These are phyloP conservation scores for Moxostoma hubbsi DNA, from an alignment of 2,797 vertebrate species.

Conservation along the genomic window DNA sequence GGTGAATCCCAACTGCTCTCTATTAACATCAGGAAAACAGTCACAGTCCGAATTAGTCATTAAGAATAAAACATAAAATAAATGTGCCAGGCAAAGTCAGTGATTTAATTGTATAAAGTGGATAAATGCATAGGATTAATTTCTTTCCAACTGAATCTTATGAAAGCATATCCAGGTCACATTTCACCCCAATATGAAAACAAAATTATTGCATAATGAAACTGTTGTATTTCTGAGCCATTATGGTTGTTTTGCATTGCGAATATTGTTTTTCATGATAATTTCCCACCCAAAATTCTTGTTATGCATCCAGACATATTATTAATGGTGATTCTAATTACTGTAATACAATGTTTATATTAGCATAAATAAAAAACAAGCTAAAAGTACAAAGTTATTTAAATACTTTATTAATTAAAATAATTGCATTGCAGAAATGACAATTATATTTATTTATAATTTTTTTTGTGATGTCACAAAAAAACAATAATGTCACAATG, in stretches of 20 bases:
- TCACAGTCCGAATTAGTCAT: constrained; percentile 29
- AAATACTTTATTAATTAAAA: background rate
- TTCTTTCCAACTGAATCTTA: background rate
- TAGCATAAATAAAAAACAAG: background rate
- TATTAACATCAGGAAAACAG: constrained; percentile 33
- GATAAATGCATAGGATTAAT: constrained; percentile 4
- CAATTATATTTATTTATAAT: no score
- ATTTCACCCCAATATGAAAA: background rate
- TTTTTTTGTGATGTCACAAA: no score
- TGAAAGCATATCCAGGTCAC: background rate
- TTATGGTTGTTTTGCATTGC: no score
- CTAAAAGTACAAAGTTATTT: background rate
- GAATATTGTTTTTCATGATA: no score
- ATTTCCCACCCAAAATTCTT: no score
- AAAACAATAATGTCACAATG: background rate
- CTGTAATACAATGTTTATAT: background rate
- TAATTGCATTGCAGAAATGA: background rate
- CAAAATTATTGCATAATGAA: background rate
- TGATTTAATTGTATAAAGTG: background rate
- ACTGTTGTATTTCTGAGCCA: no score
- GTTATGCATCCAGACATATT: background rate
- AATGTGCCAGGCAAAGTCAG: background rate
- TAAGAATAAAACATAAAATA: constrained; percentile 31
- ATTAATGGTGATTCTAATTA: background rate
- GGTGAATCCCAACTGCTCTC: constrained; percentile 19